Evolutionary conservation across 2,888 invertebrate genomes (phyloP).

Genomic region (Drosophila atripex): DNA sequence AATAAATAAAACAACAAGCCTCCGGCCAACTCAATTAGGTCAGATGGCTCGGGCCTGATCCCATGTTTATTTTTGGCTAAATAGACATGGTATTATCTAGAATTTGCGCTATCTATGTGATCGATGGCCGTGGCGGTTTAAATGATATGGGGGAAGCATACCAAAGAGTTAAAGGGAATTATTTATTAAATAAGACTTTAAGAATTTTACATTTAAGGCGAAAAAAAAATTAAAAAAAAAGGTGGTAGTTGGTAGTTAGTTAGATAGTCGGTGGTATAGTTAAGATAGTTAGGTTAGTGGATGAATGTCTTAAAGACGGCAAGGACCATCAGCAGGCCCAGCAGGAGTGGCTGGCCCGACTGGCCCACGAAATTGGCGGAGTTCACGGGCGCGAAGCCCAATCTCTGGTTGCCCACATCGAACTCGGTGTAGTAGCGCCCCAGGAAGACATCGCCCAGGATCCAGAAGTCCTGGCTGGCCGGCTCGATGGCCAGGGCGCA

Average conservation of each 20-base stretch:
- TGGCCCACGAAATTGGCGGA: background rate
- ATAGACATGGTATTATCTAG: slow-evolving; percentile 11
- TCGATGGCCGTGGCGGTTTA: slow-evolving; percentile 6
- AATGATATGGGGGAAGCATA: slow-evolving; percentile 2
- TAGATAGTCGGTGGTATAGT: background rate
- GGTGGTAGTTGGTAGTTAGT: background rate
- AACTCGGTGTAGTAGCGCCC: slow-evolving; percentile 97
- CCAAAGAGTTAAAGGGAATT: background rate
- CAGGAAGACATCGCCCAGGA: slow-evolving; percentile 98
- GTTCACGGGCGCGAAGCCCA: slow-evolving; percentile 90
- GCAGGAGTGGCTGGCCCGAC: too few species aligned
- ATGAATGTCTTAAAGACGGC: background rate
- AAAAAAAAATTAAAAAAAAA: background rate
- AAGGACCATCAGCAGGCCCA: background rate
- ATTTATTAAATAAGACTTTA: background rate
- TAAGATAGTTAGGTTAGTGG: background rate
- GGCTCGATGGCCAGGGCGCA: slow-evolving; percentile 89
- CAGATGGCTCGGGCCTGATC: slow-evolving; percentile 6
- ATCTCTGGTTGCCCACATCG: slow-evolving; percentile 91
- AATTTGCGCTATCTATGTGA: slow-evolving; percentile 16
- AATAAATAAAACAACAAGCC: background rate
- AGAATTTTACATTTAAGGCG: background rate
- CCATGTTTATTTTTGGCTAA: slow-evolving; percentile 1
- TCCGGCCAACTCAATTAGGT: slow-evolving; percentile 36
- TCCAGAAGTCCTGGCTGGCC: slow-evolving; percentile 93